Conservation (phyloP, 2,797 vertebrate species). For the Nyctibius grandis region DNA sequence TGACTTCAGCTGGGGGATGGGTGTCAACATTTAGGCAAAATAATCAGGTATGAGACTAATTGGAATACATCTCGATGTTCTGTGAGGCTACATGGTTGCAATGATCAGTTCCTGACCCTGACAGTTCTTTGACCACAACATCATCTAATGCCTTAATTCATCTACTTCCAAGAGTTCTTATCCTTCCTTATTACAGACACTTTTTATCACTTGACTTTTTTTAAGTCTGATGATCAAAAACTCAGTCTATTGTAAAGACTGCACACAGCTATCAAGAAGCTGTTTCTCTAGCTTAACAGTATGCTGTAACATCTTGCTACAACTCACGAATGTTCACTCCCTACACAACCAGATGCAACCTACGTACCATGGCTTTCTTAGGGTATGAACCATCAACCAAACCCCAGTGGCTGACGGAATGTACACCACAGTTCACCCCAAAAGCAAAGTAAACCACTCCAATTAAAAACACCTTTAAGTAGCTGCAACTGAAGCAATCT, state of each 20-base stretch:
- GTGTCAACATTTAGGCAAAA: not conserved
- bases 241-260: not conserved
- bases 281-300: not conserved
- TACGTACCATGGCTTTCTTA: not conserved
- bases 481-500: not conserved
- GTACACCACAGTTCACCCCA: not conserved
- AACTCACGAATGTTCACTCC: not conserved
- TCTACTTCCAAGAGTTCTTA: not conserved
- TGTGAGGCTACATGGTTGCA: not conserved
- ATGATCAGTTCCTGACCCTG: not conserved
- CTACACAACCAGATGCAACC: not conserved
- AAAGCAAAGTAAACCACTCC: not conserved
- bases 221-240: not conserved
- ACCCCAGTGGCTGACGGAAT: not conserved
- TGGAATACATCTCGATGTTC: fast-evolving
- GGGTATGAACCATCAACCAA: not conserved
- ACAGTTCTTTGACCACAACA: not conserved
- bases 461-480: not conserved
- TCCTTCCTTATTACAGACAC: not conserved
- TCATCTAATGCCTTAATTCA: not conserved
- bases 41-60: not conserved
- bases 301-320: not conserved
- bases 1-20: not conserved
- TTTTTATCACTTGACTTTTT: not conserved
- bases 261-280: not conserved